Conservation (phyloP, 2,113 vertebrate species). For the Megaleporinus macrocephalus region DNA sequence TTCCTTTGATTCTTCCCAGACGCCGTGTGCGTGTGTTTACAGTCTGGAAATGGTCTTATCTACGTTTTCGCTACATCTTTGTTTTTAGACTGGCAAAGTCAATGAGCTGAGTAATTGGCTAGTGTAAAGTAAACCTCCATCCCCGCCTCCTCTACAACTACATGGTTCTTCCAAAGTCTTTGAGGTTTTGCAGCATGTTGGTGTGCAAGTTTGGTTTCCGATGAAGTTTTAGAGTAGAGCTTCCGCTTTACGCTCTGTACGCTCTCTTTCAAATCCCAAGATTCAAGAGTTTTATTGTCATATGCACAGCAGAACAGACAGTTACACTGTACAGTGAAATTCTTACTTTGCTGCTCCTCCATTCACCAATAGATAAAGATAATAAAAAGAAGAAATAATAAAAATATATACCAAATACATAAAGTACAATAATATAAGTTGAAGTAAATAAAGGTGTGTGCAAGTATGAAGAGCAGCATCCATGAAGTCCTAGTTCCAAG, state of each 20-base stretch:
- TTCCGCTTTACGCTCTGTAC: neutral
- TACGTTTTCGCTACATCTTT: constrained; percentile 23
- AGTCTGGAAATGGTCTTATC: constrained; percentile 33
- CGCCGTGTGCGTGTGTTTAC: constrained; percentile 37
- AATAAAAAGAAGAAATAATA: no score
- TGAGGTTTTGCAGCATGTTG: constrained; percentile 14
- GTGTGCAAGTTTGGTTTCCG: constrained; percentile 7
- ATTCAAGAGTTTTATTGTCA: no score
- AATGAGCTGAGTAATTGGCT: constrained; percentile 27
- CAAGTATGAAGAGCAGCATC: no score
- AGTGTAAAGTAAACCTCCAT: constrained; percentile 10
- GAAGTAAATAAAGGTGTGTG: no score
- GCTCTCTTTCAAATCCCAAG: constrained; percentile 1
- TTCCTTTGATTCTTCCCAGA: constrained; percentile 11
- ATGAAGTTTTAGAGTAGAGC: neutral
- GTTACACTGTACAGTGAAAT: no score
- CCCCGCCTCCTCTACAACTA: neutral
- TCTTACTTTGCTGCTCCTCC: no score
- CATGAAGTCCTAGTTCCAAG: no score
- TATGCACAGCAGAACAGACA: no score
- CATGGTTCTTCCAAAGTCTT: neutral
- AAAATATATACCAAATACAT: no score
- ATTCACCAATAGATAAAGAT: no score
- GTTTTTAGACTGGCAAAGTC: constrained; percentile 25
- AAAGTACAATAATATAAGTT: no score